Evolutionary conservation across 2,888 invertebrate species (phyloP), one percentile per base, ranked within the genome.

Genomic region (Plusia festucae): DNA sequence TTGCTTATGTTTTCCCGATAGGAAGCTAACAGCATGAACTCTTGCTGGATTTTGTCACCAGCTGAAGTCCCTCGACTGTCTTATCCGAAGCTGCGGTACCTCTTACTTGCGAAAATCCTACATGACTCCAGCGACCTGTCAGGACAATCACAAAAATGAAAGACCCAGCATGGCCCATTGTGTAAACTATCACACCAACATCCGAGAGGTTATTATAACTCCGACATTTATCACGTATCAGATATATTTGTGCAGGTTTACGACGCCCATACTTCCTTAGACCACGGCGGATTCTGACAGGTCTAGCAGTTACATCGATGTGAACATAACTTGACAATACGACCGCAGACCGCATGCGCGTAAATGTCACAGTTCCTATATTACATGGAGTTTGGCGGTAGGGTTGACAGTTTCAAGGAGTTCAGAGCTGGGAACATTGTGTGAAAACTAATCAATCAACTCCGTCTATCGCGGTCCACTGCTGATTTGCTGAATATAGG

Each of bases 341-440:
- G 55, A 70, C 79, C 79, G 60, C 79, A 79, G 65, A 82, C 82
- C 79, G 80, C 82, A 70, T 60, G 68, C 61, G 68, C 63, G 16
- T 70, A 79, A 79, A 82, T 81, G 68, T 75, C 78, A 56, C 73
- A 79, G 82, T 79, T 79, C 82, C 79, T 79, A 60, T 60, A 79
- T 79, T 81, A 71, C 57, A 27, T 55, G 68, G 24, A 53, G 63
- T 63, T 63, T 49, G 13, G 0, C 5, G 18, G 6, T 15, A 79
- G 76, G 82, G 79, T 15, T 81, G 75, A 5, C 66, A 40, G 11
- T 16, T 20, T 18, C 18, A 11, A 6, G 16, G 6, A 1, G 5
- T 16, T 5, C 5, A 6, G n/a, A n/a, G 40, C 6, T n/a, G 40
- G 15, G 40, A 40, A 40, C 6, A n/a, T 3, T 40, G 40, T 2